Base-by-base conservation (phyloP, 1,140 invertebrate species). In the Magallana gigas region DNA sequence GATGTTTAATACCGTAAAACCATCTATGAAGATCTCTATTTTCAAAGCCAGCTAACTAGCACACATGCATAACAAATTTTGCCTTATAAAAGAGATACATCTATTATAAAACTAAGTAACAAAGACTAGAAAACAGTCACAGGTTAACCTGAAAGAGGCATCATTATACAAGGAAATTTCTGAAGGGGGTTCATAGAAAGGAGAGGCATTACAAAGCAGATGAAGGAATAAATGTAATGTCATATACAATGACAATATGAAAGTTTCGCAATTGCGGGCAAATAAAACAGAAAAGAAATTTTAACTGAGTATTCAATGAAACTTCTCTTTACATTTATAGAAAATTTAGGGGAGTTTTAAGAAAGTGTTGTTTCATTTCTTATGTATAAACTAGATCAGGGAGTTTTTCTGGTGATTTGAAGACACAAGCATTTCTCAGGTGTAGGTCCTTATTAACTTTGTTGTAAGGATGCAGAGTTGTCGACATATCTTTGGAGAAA, bases 381-480 rank as follows among this genome's bases (percentile, higher is more conserved):
- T 76, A 76, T 76, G 68, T 76, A 29, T 83, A 83, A 16, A 83
- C 81, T n/a, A 83, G 16, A 56, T 83, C 76, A 7, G 89, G 86
- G 12, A 89, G 59, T 36, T 87, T 88, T 86, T 91, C 90, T 5
- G 89, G 90, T 59, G 88, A 88, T 59, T 91, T 91, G 59, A 87
- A 83, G 8, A 81, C 48, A 1, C 87, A 57, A 1, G 60, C 56
- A 57, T 89, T 89, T 29, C 91, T 84, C 48, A 92, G 83, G 56
- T 91, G 83, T 1, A 91, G 84, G 82, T 91, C 90, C 84, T 91
- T 91, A 83, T 91, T 90, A 5, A 88, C 71, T 76, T 88, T 89
- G 76, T 91, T 92, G 62, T 87, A 85, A 11, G 87, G 85, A 58
- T 91, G 91, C 12, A 92, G 59, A 56, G 85, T 84, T n/a, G 91